phyloP scores from a whole-genome alignment of 2,113 vertebrate genomes.

The Larimichthys polyactis region DNA sequence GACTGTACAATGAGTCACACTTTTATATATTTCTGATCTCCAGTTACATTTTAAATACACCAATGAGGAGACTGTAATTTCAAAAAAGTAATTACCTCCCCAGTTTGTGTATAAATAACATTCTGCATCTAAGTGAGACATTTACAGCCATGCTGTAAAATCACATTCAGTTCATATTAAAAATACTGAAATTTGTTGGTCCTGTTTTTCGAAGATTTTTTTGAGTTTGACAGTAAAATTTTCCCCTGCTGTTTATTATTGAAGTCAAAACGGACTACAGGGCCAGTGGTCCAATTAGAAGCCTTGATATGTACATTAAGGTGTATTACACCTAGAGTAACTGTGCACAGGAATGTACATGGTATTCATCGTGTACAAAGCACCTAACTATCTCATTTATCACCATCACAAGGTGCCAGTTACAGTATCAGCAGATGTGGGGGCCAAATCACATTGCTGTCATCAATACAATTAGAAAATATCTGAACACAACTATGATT shows the following conservation, averaged over 20 bases:
- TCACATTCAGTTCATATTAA: constrained; percentile 55
- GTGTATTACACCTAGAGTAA: constrained; percentile 18
- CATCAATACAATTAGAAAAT: constrained; percentile 33
- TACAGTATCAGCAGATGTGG: constrained; percentile 30
- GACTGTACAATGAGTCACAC: constrained; percentile 23
- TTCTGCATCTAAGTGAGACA: constrained; percentile 38
- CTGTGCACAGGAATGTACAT: constrained; percentile 41
- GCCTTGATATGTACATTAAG: constrained; percentile 29
- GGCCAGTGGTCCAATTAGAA: constrained; percentile 4
- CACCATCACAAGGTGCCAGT: constrained; percentile 14
- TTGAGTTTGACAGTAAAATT: constrained; percentile 29
- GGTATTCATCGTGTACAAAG: constrained; percentile 23
- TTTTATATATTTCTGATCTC: constrained; percentile 14
- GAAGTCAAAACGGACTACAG: constrained; percentile 19
- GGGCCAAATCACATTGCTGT: constrained; percentile 26
- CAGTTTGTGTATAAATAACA: constrained; percentile 41
- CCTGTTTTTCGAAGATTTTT: constrained; percentile 40
- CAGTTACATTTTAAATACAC: constrained; percentile 38
- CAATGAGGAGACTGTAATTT: constrained; percentile 45
- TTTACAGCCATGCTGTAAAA: constrained; percentile 38
- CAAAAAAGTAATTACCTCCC: constrained; percentile 59
- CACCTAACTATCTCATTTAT: constrained; percentile 20
- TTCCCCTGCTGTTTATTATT: constrained; percentile 19
- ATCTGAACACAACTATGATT: constrained; percentile 42
- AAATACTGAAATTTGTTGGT: constrained; percentile 69